Conservation (phyloP, 2,113 vertebrate genomes). For the Tiliqua scincoides region DNA sequence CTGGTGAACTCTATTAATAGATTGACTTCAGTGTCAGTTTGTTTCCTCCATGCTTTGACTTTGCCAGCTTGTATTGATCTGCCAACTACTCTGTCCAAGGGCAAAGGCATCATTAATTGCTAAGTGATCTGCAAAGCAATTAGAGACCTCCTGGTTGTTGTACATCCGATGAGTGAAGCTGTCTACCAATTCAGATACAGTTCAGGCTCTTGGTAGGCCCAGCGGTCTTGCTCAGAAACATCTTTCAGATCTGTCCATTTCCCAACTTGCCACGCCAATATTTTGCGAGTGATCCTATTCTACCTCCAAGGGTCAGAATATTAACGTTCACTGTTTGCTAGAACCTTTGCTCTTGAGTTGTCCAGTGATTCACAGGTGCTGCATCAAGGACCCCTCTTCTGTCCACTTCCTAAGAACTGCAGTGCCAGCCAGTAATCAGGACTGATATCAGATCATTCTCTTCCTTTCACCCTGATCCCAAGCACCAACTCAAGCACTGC, state of each 20-base stretch:
- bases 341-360: too few species aligned
- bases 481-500: too few species aligned
- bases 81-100: constrained; percentile 60
- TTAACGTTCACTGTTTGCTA: neutral
- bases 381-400: too few species aligned
- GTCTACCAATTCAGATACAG: constrained; percentile 60
- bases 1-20: constrained; percentile 56
- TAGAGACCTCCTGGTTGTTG: constrained; percentile 63
- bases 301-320: neutral
- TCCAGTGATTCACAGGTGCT: too few species aligned
- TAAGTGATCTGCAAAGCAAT: constrained; percentile 75
- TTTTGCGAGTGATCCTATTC: neutral
- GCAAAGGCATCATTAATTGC: constrained; percentile 73
- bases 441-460: too few species aligned
- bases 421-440: too few species aligned
- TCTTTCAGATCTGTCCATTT: constrained; percentile 52
- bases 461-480: too few species aligned
- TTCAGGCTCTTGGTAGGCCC: constrained; percentile 30
- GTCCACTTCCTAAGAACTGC: too few species aligned
- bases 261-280: neutral
- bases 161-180: constrained; percentile 62
- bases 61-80: constrained; percentile 65
- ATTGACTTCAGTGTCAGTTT: constrained; percentile 51
- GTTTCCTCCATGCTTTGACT: constrained; percentile 57
- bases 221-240: constrained; percentile 32